These are phyloP conservation scores for Calephelis perditalis DNA, from an alignment of 2,888 invertebrate species.

Conservation along the genomic window DNA sequence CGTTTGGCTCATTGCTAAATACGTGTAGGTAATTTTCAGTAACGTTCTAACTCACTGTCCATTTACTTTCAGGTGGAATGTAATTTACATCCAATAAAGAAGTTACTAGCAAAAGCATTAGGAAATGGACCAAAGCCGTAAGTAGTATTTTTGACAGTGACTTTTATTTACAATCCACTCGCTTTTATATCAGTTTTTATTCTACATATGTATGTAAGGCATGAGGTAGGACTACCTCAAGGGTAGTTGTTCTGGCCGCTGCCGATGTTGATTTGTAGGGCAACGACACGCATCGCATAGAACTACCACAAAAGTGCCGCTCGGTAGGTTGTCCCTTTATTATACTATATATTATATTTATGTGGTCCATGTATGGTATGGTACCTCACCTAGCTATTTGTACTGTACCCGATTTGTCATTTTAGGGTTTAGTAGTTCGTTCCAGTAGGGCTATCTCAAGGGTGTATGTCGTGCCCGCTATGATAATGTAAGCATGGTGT, in stretches of 20 bases:
- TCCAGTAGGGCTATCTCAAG: neutral
- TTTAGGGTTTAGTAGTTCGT: neutral
- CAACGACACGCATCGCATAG: too few relatives aligned
- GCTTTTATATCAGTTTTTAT: too few relatives aligned
- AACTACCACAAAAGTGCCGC: too few relatives aligned
- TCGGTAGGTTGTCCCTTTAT: too few relatives aligned
- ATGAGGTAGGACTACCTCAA: neutral
- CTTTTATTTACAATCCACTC: too few relatives aligned
- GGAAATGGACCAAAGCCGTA: slow-evolving; percentile 82
- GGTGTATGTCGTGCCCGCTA: neutral
- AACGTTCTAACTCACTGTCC: neutral
- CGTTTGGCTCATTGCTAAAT: too few relatives aligned
- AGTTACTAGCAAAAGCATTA: slow-evolving; percentile 84
- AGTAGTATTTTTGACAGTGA: slow-evolving; percentile 35
- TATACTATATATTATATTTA: too few relatives aligned
- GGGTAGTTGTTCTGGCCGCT: neutral
- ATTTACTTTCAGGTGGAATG: slow-evolving; percentile 80
- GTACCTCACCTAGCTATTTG: too few relatives aligned
- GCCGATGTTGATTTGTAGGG: neutral
- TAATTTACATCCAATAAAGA: slow-evolving; percentile 89
- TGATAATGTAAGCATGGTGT: neutral
- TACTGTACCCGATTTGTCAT: neutral
- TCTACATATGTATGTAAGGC: too few relatives aligned
- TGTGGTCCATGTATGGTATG: too few relatives aligned
- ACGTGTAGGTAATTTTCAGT: too few relatives aligned